Evolutionary conservation across 1,140 invertebrate species (phyloP).

Genomic region (Lepidostoma basale): DNA sequence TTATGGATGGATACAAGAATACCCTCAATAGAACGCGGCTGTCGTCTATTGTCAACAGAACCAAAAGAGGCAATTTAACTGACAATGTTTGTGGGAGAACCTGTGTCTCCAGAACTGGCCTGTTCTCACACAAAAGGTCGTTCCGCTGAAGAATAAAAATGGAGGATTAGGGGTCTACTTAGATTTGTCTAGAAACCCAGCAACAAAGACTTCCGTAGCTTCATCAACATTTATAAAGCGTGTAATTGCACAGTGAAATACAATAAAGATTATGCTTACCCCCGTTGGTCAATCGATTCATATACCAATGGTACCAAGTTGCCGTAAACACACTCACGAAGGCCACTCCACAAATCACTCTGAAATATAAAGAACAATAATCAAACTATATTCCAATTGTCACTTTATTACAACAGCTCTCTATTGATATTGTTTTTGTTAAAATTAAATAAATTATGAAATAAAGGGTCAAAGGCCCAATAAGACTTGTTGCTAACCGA

Average conservation of each 20-base stretch:
- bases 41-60: too few relatives aligned
- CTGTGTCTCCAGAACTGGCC: too few relatives aligned
- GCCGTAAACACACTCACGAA: neutral
- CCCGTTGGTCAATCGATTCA: neutral
- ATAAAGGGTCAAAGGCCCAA: too few relatives aligned
- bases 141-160: neutral
- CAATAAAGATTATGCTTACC: neutral
- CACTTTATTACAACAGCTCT: neutral
- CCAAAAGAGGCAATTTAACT: too few relatives aligned
- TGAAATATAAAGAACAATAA: neutral
- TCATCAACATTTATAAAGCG: neutral
- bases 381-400: neutral
- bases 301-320: slow-evolving; percentile 1
- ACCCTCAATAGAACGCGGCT: too few relatives aligned
- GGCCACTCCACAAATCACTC: neutral
- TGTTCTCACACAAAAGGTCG: too few relatives aligned
- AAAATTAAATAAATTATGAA: neutral
- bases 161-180: neutral
- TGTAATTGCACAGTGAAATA: neutral
- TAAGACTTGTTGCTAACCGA: too few relatives aligned
- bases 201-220: neutral
- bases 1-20: too few relatives aligned
- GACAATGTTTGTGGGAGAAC: too few relatives aligned
- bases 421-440: neutral
- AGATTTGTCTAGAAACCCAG: neutral